A percentile compares a stretch with the other conserved stretches of the same genome.
These are phyloP conservation scores for Trichonephila clavipes DNA, from an alignment of 1,140 invertebrate genomes.

Conservation along the genomic window DNA sequence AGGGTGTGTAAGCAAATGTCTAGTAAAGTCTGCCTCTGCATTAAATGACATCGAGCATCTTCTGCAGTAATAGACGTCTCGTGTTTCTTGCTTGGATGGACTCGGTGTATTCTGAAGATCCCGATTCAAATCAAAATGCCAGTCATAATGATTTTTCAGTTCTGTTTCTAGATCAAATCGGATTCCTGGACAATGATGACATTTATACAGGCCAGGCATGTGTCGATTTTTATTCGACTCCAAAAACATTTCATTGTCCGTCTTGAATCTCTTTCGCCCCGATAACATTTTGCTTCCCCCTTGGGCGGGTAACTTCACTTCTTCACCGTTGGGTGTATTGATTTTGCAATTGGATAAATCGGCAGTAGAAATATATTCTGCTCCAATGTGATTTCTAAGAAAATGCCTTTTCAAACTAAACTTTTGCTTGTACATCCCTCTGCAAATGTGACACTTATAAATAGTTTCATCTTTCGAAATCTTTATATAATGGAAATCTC, in stretches of 20 bases:
- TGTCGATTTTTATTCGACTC: not conserved
- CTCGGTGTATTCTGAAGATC: conserved; percentile 79
- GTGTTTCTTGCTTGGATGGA: conserved; percentile 79
- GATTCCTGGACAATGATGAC: conserved; percentile 81
- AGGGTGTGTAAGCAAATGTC: not conserved
- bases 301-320: not conserved
- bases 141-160: conserved; percentile 79
- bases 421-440: conserved; percentile 82
- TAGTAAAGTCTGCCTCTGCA: not conserved
- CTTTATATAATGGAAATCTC: conserved; percentile 51
- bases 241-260: not conserved
- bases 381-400: conserved; percentile 83
- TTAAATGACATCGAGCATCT: conserved; percentile 80
- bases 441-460: conserved; percentile 84
- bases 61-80: conserved; percentile 60
- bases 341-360: conserved; percentile 81
- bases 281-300: not conserved
- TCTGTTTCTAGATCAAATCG: conserved; percentile 80
- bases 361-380: conserved; percentile 81
- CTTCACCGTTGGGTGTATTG: conserved; percentile 47
- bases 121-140: conserved; percentile 76
- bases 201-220: conserved; percentile 80
- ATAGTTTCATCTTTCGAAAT: conserved; percentile 79
- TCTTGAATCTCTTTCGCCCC: conserved; percentile 28
- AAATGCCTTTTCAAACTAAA: conserved; percentile 84